phyloP scores from a whole-genome alignment of 2,888 invertebrate species.

The Ypsolopha scabrella region DNA sequence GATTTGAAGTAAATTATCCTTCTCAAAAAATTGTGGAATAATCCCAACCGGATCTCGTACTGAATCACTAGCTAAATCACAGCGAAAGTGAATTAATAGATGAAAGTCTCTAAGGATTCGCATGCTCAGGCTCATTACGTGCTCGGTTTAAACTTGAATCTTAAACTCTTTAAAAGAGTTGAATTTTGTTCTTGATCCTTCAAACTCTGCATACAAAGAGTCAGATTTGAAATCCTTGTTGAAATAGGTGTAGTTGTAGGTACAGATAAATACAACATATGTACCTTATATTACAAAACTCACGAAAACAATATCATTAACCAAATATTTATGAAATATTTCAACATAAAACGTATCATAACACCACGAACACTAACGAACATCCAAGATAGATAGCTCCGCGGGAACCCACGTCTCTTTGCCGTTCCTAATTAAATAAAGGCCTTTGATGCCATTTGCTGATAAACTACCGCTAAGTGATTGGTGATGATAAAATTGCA shows the following conservation, averaged over 20 bases:
- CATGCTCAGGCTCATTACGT: constrained; percentile 41
- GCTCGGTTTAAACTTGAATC: constrained; percentile 8
- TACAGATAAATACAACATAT: background rate
- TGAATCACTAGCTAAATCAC: constrained; percentile 25
- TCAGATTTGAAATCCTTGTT: background rate
- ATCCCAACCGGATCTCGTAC: constrained; percentile 21
- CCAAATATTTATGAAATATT: no score
- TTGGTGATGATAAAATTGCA: constrained; percentile 39
- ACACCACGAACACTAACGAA: no score
- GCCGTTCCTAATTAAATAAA: constrained; percentile 33
- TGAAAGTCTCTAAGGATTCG: constrained; percentile 61
- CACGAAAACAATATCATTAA: no score
- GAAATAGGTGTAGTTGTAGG: no score
- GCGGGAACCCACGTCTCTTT: no score
- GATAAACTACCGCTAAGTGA: constrained; percentile 25
- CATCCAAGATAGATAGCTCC: no score
- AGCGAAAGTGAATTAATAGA: constrained; percentile 61
- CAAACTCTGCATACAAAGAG: constrained; percentile 1
- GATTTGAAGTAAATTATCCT: background rate
- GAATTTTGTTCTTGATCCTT: background rate
- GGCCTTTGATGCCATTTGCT: constrained; percentile 24
- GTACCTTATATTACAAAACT: no score
- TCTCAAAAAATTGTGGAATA: constrained; percentile 8
- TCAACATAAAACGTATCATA: no score
- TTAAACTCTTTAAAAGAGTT: background rate